Evolutionary conservation across 1,140 invertebrate species (phyloP).

Genomic region (Melanaphis sacchari): DNA sequence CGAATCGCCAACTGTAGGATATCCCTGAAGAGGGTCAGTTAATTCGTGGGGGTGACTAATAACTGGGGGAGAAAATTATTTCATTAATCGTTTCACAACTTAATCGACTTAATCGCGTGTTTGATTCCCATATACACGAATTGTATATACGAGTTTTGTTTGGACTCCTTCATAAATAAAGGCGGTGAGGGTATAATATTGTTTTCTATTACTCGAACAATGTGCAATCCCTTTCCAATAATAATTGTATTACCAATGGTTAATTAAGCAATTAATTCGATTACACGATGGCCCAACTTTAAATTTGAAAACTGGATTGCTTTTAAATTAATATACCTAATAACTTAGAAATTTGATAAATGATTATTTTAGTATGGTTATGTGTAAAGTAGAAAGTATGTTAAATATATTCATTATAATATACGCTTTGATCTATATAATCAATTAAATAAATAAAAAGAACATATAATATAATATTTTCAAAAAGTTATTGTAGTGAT

Average conservation of each 20-base stretch:
- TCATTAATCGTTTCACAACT: constrained; percentile 47
- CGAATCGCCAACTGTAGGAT: background rate
- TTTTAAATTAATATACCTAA: background rate
- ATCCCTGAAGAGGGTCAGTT: background rate
- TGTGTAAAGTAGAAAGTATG: background rate
- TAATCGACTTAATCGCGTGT: constrained; percentile 49
- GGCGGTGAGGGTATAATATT: background rate
- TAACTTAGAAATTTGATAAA: no score
- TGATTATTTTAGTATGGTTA: no score
- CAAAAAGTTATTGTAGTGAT: background rate
- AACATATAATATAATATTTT: background rate
- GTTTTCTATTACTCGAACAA: background rate
- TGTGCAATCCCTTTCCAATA: background rate
- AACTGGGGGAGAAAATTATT: constrained; percentile 8
- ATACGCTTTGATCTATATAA: background rate
- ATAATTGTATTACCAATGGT: background rate
- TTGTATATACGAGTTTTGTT: background rate
- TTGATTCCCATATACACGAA: constrained; percentile 18
- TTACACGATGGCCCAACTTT: background rate
- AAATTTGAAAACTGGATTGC: background rate
- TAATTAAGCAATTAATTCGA: background rate
- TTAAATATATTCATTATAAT: background rate
- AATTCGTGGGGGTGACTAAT: constrained; percentile 34
- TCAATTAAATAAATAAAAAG: background rate
- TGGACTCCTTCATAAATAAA: background rate